Evolutionary conservation across 2,113 vertebrate species (phyloP).

Genomic region (Rafetus swinhoei): DNA sequence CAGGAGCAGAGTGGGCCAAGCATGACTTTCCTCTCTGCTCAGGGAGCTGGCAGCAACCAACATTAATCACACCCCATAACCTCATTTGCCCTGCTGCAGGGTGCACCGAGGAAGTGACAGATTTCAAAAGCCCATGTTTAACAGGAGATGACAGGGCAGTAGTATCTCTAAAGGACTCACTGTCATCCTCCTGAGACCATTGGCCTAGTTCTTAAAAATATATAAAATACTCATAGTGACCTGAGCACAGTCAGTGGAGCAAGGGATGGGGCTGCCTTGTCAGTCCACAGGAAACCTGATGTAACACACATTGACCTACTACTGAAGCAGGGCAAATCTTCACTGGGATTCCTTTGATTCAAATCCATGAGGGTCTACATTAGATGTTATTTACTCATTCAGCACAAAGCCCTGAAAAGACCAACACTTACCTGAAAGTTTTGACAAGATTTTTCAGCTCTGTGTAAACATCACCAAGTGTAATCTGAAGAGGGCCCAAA

Average conservation of each 20-base stretch:
- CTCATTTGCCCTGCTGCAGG: slow-evolving; percentile 6
- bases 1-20: background rate
- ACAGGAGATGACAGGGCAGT: slow-evolving; percentile 69
- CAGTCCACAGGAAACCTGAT: slow-evolving; percentile 35
- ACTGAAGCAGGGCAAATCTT: slow-evolving; percentile 13
- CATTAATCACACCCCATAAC: slow-evolving; percentile 19
- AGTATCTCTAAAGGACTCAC: slow-evolving; percentile 71
- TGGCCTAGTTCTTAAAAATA: slow-evolving; percentile 69
- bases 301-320: slow-evolving; percentile 39
- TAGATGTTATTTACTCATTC: background rate
- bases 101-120: slow-evolving; percentile 36
- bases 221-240: slow-evolving; percentile 65
- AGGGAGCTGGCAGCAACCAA: slow-evolving; percentile 12
- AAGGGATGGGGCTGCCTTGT: slow-evolving; percentile 31
- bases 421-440: slow-evolving; percentile 89
- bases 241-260: slow-evolving; percentile 37
- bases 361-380: background rate
- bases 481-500: slow-evolving; percentile 85
- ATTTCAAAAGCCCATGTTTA: slow-evolving; percentile 51
- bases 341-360: background rate
- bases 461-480: slow-evolving; percentile 84
- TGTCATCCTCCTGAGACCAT: slow-evolving; percentile 57
- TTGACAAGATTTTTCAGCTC: slow-evolving; percentile 90
- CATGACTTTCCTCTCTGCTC: background rate
- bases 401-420: background rate